Conservation (phyloP, 2,888 invertebrate species). For the Aradus depressus region DNA sequence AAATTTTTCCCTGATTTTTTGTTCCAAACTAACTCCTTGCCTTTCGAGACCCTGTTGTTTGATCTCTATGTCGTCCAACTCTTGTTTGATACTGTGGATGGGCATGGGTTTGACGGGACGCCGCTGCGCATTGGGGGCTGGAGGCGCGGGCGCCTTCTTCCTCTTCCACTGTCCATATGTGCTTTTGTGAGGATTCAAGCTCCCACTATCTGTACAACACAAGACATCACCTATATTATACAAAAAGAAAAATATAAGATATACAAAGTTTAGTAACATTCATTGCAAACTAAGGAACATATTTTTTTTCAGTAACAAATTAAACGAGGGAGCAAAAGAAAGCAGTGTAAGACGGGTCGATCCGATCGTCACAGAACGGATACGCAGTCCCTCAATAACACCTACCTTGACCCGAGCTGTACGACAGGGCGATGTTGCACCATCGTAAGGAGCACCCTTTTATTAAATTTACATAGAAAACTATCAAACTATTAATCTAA, state of each 20-base stretch:
- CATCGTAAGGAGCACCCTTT: too few species aligned
- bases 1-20: slow-evolving; percentile 74
- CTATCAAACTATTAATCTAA: too few species aligned
- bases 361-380: too few species aligned
- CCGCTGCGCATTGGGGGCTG: slow-evolving; percentile 49
- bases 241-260: neutral
- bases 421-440: too few species aligned
- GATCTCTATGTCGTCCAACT: slow-evolving; percentile 70
- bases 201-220: slow-evolving; percentile 12
- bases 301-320: too few species aligned
- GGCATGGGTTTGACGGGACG: slow-evolving; percentile 46
- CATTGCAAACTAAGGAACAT: too few species aligned
- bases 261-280: neutral
- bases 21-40: slow-evolving; percentile 82
- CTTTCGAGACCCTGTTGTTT: slow-evolving; percentile 80
- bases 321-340: too few species aligned
- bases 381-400: too few species aligned
- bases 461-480: too few species aligned
- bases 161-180: slow-evolving; percentile 58
- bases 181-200: slow-evolving; percentile 42
- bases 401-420: too few species aligned
- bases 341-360: too few species aligned
- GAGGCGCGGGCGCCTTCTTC: slow-evolving; percentile 69
- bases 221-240: neutral
- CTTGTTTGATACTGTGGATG: slow-evolving; percentile 45